Base-by-base conservation (phyloP, 2,888 invertebrate genomes). In the Ganaspis brasiliensis region DNA sequence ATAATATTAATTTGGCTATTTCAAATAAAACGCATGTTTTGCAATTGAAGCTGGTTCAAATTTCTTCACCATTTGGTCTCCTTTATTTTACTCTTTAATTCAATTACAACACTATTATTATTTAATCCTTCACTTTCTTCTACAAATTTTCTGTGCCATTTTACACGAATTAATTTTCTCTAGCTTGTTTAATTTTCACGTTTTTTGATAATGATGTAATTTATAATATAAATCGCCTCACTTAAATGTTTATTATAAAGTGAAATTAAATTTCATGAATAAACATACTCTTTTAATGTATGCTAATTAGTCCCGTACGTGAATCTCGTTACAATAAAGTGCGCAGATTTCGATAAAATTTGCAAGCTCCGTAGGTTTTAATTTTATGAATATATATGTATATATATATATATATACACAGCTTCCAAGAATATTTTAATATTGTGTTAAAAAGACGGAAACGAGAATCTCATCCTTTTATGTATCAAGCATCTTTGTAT, bases 381-480 rank as follows among this genome's bases (percentile, higher is more conserved):
- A 67, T 67, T 40, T 45, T 52, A 49, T 45, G n/a, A n/a, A 49
- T 12, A 35, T 35, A 35, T 35, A 35, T 35, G 9, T 35, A 35
- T 35, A 35, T 35, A 35, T 35, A 35, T 35, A 35, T 35, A 35
- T 9, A 6, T 6, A 9, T 35, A 40, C 12, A 45, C 14, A 24
- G 40, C 21, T 67, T 24, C 45, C n/a, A 21, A 10, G 67, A 45
- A 67, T 63, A 63, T 14, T 63, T 52, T 52, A 52, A 49, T 49
- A 16, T 19, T 45, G 45, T 67, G 67, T 67, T 67, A 45, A 67
- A 67, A n/a, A 67, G 24, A 24, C 45, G 24, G 12, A n/a, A n/a
- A 14, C 9, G 24, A 21, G 21, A 19, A 40, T 24, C n/a, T 14
- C 37, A 12, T 6, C 21, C 24, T 24, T 40, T 40, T 35, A 6